Evolutionary conservation across 2,797 vertebrate genomes (phyloP).

Genomic region (Phataginus tricuspis): DNA sequence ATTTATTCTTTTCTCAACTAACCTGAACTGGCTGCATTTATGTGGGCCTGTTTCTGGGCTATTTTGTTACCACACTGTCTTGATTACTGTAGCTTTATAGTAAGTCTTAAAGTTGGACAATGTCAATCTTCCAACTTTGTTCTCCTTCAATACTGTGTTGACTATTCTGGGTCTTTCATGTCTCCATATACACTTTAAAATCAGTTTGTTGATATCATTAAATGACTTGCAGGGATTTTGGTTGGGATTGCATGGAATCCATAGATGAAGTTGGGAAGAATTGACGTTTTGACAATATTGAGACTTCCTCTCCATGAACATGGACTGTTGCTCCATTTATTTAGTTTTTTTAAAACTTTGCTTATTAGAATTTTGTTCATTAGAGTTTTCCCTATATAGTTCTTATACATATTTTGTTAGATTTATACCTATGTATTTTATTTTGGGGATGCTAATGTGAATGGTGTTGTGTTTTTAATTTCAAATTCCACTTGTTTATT

Average conservation of each 20-base stretch:
- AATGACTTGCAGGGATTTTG: background rate
- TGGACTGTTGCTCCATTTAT: background rate
- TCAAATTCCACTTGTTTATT: background rate
- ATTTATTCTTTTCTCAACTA: slow-evolving; percentile 7
- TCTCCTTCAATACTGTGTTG: background rate
- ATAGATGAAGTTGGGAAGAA: background rate
- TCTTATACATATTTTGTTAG: background rate
- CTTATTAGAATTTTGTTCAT: background rate
- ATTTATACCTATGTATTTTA: background rate
- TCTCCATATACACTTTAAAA: background rate
- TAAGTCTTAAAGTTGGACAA: background rate
- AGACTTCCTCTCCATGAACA: background rate
- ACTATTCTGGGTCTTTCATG: background rate
- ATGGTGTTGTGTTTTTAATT: background rate
- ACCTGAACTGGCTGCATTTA: background rate
- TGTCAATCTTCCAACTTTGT: background rate
- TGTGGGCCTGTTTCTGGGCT: background rate
- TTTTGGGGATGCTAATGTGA: background rate
- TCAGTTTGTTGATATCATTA: background rate
- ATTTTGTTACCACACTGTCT: background rate
- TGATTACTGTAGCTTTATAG: background rate
- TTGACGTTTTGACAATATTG: background rate
- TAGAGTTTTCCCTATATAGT: background rate
- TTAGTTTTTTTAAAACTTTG: background rate
- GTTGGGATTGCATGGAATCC: background rate